Percentiles rank a stretch among this genome's conserved stretches.
These are phyloP conservation scores for Nesospiza acunhae DNA, from an alignment of 2,113 vertebrate genomes.

Conservation along the genomic window DNA sequence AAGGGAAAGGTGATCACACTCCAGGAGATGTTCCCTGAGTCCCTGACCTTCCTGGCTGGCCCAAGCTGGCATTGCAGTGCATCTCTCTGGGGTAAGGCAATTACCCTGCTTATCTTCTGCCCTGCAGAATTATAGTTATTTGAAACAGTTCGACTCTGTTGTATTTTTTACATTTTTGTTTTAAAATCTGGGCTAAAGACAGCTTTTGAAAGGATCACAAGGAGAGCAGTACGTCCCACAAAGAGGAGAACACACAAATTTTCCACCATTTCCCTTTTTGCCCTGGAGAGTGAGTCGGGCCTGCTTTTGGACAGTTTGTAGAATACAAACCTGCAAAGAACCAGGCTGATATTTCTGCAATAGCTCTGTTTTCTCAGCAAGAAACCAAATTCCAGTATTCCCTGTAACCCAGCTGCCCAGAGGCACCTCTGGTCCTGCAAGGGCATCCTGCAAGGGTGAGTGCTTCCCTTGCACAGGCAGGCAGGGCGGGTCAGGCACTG, in stretches of 20 bases:
- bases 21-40: background rate
- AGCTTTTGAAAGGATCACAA: background rate
- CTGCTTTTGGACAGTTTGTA: background rate
- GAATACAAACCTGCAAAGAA: background rate
- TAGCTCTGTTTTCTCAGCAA: background rate
- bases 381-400: background rate
- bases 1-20: background rate
- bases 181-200: background rate
- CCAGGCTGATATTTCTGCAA: background rate
- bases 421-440: background rate
- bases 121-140: background rate
- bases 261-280: background rate
- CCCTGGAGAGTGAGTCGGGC: background rate
- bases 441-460: background rate
- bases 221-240: background rate
- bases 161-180: background rate
- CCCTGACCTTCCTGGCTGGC: background rate
- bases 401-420: background rate
- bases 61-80: background rate
- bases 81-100: background rate
- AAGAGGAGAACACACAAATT: background rate
- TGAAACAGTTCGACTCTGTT: background rate
- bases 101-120: background rate
- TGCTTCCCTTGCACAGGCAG: background rate
- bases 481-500: background rate